Base-by-base conservation (phyloP, 2,888 invertebrate species). In the Entomobrya multifasciata region DNA sequence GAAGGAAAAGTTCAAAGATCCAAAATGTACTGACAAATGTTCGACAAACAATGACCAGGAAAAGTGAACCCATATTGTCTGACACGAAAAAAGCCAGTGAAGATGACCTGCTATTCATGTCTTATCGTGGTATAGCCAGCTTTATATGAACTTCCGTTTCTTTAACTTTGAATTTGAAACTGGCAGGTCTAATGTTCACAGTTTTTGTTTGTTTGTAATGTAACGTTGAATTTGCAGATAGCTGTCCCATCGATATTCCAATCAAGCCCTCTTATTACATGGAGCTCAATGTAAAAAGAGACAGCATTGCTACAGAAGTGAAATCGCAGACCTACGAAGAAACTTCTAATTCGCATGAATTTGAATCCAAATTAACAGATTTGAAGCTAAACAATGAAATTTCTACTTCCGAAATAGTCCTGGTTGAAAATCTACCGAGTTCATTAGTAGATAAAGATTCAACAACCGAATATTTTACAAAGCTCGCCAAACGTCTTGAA, bases 221-320 rank as follows among this genome's bases (percentile, higher is more conserved):
- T n/a, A n/a, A n/a, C n/a, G n/a, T n/a, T n/a, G n/a, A n/a, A 17
- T 62, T 72, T 62, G 6, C 25, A 87, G 87, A 81, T 27, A 77
- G 67, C 22, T 77, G 82, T 67, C 87, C 81, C 1, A 62, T 87
- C 0, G 67, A 87, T 17, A 82, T 86, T 22, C 80, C 86, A 0
- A 36, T 74, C 5, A 86, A 86, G 4, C 80, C 86, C 3, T 52
- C 74, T 20, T 74, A 27, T 30, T 74, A 80, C 27, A 13, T 17
- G 8, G 20, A 41, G 1, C n/a, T 17, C n/a, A n/a, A n/a, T 17
- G 44, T 5, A n/a, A 17, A 1, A 25, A 17, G 41, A 17, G 65
- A 13, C n/a, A 22, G 72, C 47, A 55, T 1, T 22, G 47, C 20
- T 44, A 10, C 55, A 52, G 36, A 10, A 17, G 30, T n/a, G n/a